These are phyloP conservation scores for Eristalinus sepulchralis DNA, from an alignment of 2,888 invertebrate species.

Conservation along the genomic window DNA sequence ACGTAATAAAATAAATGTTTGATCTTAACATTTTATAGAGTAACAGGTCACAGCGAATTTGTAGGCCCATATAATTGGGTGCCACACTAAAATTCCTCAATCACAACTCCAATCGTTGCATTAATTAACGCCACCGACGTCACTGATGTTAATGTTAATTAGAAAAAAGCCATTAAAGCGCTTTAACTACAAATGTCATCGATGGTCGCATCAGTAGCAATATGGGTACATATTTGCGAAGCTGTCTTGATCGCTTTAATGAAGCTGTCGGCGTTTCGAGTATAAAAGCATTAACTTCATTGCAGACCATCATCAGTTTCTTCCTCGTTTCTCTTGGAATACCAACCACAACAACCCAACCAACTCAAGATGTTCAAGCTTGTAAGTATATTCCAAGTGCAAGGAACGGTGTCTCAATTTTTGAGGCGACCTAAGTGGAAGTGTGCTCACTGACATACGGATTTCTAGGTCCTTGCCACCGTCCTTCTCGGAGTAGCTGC, in stretches of 20 bases:
- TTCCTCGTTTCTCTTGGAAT: constrained; percentile 44
- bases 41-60: not conserved
- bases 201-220: not conserved
- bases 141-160: constrained; percentile 13
- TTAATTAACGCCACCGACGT: not conserved
- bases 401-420: no score
- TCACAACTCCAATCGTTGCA: constrained; percentile 12
- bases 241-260: not conserved
- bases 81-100: not conserved
- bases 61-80: not conserved
- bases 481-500: constrained; percentile 75
- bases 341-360: constrained; percentile 23
- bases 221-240: no score
- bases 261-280: not conserved
- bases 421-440: not conserved
- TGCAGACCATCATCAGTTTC: constrained; percentile 53
- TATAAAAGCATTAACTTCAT: constrained; percentile 54
- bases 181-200: constrained; percentile 14
- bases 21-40: not conserved
- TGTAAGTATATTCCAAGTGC: constrained; percentile 42
- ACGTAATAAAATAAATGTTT: not conserved
- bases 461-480: constrained; percentile 60
- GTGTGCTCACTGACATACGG: not conserved
- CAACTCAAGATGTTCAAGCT: constrained; percentile 60
- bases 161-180: not conserved